A percentile compares a stretch with the other conserved stretches of the same genome.
phyloP scores from a whole-genome alignment of 2,797 vertebrate genomes.

The Lemur catta region DNA sequence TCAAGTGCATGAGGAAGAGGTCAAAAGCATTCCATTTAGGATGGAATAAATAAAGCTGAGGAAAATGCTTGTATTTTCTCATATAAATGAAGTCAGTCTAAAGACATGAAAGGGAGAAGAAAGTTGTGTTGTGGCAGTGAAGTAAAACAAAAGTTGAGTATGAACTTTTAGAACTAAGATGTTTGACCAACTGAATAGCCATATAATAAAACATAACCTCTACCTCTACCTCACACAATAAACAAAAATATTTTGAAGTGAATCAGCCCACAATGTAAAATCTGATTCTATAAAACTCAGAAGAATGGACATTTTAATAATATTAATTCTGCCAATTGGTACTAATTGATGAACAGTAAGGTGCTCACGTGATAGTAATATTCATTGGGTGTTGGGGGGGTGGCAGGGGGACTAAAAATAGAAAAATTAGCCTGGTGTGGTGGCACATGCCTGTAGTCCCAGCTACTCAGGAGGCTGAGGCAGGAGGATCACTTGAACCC shows the following conservation, averaged over 20 bases:
- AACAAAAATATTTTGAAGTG: background rate
- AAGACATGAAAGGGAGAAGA: background rate
- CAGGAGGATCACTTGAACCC: no score
- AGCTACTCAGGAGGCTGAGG: no score
- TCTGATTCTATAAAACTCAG: background rate
- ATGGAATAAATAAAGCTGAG: background rate
- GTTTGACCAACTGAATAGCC: background rate
- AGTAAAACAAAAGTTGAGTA: background rate
- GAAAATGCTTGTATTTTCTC: background rate
- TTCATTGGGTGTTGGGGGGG: no score
- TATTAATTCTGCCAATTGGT: no score
- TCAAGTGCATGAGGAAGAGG: background rate
- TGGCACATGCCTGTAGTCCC: no score
- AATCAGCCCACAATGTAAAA: background rate
- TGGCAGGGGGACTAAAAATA: no score
- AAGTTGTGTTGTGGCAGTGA: background rate
- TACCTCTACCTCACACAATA: background rate
- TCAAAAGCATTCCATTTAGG: background rate
- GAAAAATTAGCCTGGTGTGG: no score
- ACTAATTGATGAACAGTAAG: no score
- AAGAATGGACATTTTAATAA: background rate
- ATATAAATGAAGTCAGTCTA: background rate
- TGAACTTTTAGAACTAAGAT: background rate
- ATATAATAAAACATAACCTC: background rate
- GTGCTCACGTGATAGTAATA: no score